Conservation (phyloP, 2,888 invertebrate genomes). For the Nemurella pictetii region DNA sequence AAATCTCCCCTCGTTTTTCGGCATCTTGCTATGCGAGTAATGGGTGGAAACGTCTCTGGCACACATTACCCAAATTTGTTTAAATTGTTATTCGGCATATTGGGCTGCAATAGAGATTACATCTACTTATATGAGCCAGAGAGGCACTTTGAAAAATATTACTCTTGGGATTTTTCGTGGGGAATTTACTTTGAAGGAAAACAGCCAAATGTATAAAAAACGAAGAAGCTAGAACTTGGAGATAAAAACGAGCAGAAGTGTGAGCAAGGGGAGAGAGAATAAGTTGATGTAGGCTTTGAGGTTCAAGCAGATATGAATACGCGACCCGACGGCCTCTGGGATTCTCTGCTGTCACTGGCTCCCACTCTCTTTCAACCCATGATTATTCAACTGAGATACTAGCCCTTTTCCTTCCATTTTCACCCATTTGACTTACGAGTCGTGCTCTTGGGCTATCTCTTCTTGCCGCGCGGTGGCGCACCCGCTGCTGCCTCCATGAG, state of each 20-base stretch:
- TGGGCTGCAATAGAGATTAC: slow-evolving; percentile 16
- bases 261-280: slow-evolving; percentile 24
- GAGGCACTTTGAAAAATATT: slow-evolving; percentile 29
- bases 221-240: slow-evolving; percentile 19
- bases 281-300: slow-evolving; percentile 25
- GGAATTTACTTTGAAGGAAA: slow-evolving; percentile 27
- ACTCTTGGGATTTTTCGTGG: slow-evolving; percentile 28
- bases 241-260: slow-evolving; percentile 30
- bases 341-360: slow-evolving; percentile 23
- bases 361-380: slow-evolving; percentile 31
- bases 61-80: slow-evolving; percentile 18
- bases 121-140: slow-evolving; percentile 20
- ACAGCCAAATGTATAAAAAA: slow-evolving; percentile 30
- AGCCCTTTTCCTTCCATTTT: slow-evolving; percentile 29
- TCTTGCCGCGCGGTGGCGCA: background rate
- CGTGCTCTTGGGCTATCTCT: slow-evolving; percentile 5
- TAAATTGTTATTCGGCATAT: slow-evolving; percentile 30
- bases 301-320: slow-evolving; percentile 28
- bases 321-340: slow-evolving; percentile 14
- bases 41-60: background rate
- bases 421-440: slow-evolving; percentile 24
- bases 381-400: slow-evolving; percentile 31
- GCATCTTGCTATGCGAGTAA: background rate
- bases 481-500: background rate
- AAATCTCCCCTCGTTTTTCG: background rate